Evolutionary conservation across 1,140 invertebrate species (phyloP).

Genomic region (Andricus grossulariae): DNA sequence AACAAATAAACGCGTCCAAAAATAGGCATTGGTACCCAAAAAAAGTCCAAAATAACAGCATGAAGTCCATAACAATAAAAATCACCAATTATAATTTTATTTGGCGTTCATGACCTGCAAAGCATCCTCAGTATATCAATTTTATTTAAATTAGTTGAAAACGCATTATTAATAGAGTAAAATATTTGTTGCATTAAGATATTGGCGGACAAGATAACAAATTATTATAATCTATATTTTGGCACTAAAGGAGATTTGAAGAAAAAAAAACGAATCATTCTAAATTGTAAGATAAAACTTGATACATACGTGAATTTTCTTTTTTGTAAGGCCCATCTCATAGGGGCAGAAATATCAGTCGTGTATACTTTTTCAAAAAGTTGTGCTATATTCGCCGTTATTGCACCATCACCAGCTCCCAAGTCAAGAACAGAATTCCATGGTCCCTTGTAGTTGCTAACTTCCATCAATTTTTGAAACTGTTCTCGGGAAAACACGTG

Average conservation of each 20-base stretch:
- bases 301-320: constrained; percentile 85
- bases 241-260: background rate
- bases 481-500: constrained; percentile 91
- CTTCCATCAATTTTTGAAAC: constrained; percentile 80
- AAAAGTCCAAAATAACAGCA: too few species aligned
- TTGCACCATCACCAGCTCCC: constrained; percentile 93
- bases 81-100: too few species aligned
- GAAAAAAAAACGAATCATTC: background rate
- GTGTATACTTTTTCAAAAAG: constrained; percentile 86
- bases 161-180: too few species aligned
- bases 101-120: too few species aligned
- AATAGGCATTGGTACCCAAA: too few species aligned
- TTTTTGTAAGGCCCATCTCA: constrained; percentile 83
- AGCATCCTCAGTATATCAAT: too few species aligned
- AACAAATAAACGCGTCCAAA: too few species aligned
- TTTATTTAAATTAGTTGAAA: too few species aligned
- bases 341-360: constrained; percentile 91
- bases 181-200: too few species aligned
- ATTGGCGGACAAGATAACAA: too few species aligned
- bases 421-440: constrained; percentile 85
- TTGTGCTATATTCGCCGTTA: constrained; percentile 85
- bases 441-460: constrained; percentile 67
- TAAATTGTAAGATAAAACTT: background rate
- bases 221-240: background rate
- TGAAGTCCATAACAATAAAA: too few species aligned